These are phyloP conservation scores for Meriones unguiculatus DNA, from an alignment of 2,113 vertebrate species.

Conservation along the genomic window DNA sequence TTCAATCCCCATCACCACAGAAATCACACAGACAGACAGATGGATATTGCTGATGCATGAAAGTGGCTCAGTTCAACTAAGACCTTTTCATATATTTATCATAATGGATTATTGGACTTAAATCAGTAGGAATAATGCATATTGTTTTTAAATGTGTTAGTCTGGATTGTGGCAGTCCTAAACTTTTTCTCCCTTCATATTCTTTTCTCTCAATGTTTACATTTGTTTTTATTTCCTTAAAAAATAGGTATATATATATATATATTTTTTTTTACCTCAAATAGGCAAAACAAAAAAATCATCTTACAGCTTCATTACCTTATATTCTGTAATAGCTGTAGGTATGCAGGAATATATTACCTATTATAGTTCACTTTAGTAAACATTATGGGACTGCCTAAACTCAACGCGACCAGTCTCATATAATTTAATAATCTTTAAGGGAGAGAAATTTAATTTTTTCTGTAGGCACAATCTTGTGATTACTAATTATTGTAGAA, in stretches of 20 bases:
- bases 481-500: constrained; percentile 48
- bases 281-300: background rate
- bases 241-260: no score
- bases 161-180: background rate
- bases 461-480: background rate
- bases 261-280: background rate
- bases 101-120: background rate
- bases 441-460: constrained; percentile 33
- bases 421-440: constrained; percentile 49
- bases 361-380: background rate
- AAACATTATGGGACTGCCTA: background rate
- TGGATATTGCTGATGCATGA: background rate
- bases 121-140: constrained; percentile 24
- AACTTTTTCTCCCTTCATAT: background rate
- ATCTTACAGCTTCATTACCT: background rate
- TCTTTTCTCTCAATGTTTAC: constrained; percentile 34
- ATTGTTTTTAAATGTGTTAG: constrained; percentile 26
- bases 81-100: constrained; percentile 25
- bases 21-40: background rate
- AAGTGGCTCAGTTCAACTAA: constrained; percentile 11
- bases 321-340: background rate
- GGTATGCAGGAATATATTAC: background rate
- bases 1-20: background rate
- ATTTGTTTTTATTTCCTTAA: constrained; percentile 31
- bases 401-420: background rate